These are phyloP conservation scores for Tetraneura akinire DNA, from an alignment of 1,140 invertebrate genomes.

Conservation along the genomic window DNA sequence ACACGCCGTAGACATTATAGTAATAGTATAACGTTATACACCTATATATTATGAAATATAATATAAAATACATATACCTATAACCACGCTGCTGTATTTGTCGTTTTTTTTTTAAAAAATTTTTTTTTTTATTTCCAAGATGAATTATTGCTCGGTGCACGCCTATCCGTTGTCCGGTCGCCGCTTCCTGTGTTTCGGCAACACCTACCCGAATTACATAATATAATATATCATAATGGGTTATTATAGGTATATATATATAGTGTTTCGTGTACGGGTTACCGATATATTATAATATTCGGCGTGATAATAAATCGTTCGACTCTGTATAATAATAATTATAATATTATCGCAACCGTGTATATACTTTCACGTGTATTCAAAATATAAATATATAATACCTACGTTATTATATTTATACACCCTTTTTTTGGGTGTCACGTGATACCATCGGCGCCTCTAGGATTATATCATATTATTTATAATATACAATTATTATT, in stretches of 20 bases:
- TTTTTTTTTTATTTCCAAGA: background rate
- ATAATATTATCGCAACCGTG: conserved; percentile 32
- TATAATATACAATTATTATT: background rate
- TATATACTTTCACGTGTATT: too few species aligned
- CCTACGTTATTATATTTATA: background rate
- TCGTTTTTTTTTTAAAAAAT: background rate
- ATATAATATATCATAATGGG: background rate
- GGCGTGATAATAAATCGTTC: conserved; percentile 24
- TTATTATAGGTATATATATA: background rate
- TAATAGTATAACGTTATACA: too few species aligned
- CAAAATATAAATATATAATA: too few species aligned
- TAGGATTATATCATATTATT: background rate
- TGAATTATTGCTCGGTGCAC: conserved; percentile 21
- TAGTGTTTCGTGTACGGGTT: background rate
- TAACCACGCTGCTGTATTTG: background rate
- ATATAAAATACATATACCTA: too few species aligned
- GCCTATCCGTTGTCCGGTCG: conserved; percentile 10
- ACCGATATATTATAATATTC: too few species aligned
- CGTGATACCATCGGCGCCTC: conserved; percentile 35
- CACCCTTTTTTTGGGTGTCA: conserved; percentile 23
- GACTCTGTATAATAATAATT: conserved; percentile 21
- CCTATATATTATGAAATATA: too few species aligned
- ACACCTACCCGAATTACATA: conserved; percentile 29
- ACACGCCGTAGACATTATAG: too few species aligned
- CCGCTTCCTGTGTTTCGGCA: conserved; percentile 41